A percentile compares a stretch with the other conserved stretches of the same genome.
phyloP scores from a whole-genome alignment of 2,113 vertebrate genomes.

The Eretmochelys imbricata region DNA sequence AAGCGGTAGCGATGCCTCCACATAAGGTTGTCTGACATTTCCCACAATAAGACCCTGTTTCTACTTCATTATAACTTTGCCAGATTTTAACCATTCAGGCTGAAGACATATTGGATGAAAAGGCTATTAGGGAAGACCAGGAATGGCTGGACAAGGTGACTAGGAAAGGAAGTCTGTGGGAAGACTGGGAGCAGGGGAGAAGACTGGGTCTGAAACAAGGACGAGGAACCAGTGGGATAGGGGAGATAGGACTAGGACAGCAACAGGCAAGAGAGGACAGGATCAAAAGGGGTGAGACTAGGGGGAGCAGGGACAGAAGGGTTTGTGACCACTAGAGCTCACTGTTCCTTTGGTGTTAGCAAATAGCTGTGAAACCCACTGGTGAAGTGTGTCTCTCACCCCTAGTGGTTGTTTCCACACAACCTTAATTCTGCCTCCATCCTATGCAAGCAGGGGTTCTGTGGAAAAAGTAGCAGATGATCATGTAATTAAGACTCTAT shows the following conservation, averaged over 20 bases:
- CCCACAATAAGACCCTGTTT: not conserved
- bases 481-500: too few species aligned
- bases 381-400: too few species aligned
- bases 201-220: not conserved
- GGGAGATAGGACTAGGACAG: not conserved
- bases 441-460: too few species aligned
- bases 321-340: too few species aligned
- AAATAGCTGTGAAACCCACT: too few species aligned
- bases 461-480: too few species aligned
- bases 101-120: not conserved
- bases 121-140: too few species aligned
- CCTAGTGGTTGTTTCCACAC: too few species aligned
- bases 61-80: not conserved
- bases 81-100: not conserved
- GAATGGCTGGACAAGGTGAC: not conserved
- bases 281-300: not conserved
- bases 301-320: not conserved
- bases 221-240: too few species aligned
- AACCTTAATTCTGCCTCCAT: too few species aligned
- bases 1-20: not conserved
- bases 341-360: too few species aligned
- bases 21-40: not conserved
- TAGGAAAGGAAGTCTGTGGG: not conserved
- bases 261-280: not conserved
- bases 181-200: not conserved